Evolutionary conservation across 2,888 invertebrate species (phyloP), one percentile per base, ranked within the genome.

Genomic region (Plutella xylostella): DNA sequence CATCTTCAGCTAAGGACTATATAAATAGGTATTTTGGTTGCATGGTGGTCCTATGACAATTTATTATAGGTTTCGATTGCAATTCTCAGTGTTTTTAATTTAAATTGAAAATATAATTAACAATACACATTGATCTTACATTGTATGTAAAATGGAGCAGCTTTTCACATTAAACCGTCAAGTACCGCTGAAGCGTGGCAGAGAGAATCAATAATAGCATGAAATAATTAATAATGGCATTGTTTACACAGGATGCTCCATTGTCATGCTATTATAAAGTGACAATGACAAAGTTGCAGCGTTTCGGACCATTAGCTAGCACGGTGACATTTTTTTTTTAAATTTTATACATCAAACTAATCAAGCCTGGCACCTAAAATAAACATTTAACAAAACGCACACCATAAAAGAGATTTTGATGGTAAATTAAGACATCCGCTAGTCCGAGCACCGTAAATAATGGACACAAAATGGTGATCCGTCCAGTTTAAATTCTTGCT

Each of bases 301-400:
- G 66, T 58, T 64, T 56, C 66, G 68, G 59, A 66, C 59, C 62
- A 59, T 28, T 64, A 61, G 47, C 14, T 28, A 15, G 17, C 19
- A 37, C 15, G 35, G 22, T 39, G 30, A 18, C 19, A 42, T 14
- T 28, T 22, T 14, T 39, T 61, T 58, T 59, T 58, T 60, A 49
- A 51, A 55, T 58, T 60, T 61, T 56, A 61, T 63, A 59, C 56
- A 58, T 48, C 54, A 48, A 54, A 55, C 63, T 72, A 76, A 76
- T 76, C 72, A 74, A 68, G 59, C 70, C 57, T 64, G 60, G 62
- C 63, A 59, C 53, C 58, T 61, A 59, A 55, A 67, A 61, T 61
- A 70, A 65, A 74, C 60, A 57, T 54, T 45, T 45, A 46, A 51
- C 51, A 58, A 52, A 57, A 61, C 61, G 61, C 55, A 25, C 46